Evolutionary conservation across 2,797 vertebrate species (phyloP).

Genomic region (Rhincodon typus): DNA sequence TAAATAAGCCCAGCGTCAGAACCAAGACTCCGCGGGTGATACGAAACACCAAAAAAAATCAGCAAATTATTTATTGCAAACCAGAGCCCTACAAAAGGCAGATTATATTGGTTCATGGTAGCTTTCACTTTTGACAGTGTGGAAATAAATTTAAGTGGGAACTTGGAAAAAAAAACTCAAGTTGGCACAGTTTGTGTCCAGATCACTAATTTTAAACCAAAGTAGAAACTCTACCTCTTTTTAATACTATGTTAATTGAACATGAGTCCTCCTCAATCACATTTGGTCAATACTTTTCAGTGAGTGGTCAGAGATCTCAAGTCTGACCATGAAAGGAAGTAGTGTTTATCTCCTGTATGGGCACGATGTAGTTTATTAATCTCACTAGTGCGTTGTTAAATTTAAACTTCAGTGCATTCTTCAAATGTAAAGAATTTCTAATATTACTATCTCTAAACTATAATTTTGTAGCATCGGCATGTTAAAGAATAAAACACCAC

Average conservation of each 20-base stretch:
- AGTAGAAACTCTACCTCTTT: too few species aligned
- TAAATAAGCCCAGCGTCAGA: too few species aligned
- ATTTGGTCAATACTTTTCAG: neutral
- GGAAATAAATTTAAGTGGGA: too few species aligned
- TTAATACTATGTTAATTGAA: neutral
- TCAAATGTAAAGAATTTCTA: neutral
- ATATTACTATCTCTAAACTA: neutral
- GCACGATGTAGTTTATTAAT: neutral
- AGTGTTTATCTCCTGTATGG: neutral
- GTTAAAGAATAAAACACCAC: neutral
- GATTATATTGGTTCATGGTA: too few species aligned
- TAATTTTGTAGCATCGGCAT: neutral
- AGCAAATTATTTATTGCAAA: too few species aligned
- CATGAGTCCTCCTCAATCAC: neutral
- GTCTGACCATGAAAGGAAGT: neutral
- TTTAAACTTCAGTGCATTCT: neutral
- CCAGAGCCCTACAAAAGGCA: too few species aligned
- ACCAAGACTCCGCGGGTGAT: too few species aligned
- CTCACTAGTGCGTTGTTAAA: neutral
- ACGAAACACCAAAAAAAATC: too few species aligned
- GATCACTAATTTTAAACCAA: too few species aligned
- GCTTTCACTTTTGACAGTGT: too few species aligned
- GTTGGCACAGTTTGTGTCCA: too few species aligned
- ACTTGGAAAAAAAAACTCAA: too few species aligned
- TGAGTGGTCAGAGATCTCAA: neutral